phyloP scores from a whole-genome alignment of 1,140 invertebrate genomes.

The Drosophila nasuta region DNA sequence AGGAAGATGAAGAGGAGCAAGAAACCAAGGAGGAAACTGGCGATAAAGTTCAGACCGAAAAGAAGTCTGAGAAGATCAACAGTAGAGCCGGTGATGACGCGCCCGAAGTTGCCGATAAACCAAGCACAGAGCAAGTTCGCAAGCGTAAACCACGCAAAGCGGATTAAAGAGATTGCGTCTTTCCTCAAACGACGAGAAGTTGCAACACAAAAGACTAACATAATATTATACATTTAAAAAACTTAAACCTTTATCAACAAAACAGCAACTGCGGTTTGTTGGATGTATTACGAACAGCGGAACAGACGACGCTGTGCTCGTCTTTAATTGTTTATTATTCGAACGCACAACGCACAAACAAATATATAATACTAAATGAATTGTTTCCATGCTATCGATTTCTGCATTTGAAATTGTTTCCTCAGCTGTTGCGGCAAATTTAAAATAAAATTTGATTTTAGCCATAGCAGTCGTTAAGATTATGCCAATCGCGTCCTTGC shows the following conservation, averaged over 20 bases:
- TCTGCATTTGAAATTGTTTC: conserved; percentile 31
- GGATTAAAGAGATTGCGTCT: conserved; percentile 84
- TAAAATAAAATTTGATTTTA: conserved; percentile 17
- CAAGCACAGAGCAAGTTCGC: conserved; percentile 85
- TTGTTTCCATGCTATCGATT: conserved; percentile 9
- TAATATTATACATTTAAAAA: conserved; percentile 39
- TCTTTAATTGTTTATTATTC: conserved; percentile 32
- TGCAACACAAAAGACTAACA: conserved; percentile 74
- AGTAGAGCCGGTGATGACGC: conserved; percentile 49
- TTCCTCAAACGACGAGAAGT: conserved; percentile 27
- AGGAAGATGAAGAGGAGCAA: conserved; percentile 70
- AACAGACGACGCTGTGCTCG: conserved; percentile 14
- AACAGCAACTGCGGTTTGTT: conserved; percentile 21
- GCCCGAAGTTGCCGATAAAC: conserved; percentile 53
- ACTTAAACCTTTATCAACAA: conserved; percentile 6
- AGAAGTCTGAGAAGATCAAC: conserved; percentile 28
- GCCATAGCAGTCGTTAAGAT: conserved; percentile 17
- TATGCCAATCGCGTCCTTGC: conserved; percentile 34
- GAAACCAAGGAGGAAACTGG: conserved; percentile 53
- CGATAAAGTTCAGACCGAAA: conserved; percentile 41
- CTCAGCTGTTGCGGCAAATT: conserved; percentile 15
- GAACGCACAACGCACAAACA: conserved; percentile 36
- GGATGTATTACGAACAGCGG: conserved; percentile 19
- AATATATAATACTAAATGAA: not conserved
- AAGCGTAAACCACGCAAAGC: conserved; percentile 88